A percentile compares a stretch with the other conserved stretches of the same genome.
Conservation (phyloP, 2,113 vertebrate genomes). For the Cyrtonyx montezumae region DNA sequence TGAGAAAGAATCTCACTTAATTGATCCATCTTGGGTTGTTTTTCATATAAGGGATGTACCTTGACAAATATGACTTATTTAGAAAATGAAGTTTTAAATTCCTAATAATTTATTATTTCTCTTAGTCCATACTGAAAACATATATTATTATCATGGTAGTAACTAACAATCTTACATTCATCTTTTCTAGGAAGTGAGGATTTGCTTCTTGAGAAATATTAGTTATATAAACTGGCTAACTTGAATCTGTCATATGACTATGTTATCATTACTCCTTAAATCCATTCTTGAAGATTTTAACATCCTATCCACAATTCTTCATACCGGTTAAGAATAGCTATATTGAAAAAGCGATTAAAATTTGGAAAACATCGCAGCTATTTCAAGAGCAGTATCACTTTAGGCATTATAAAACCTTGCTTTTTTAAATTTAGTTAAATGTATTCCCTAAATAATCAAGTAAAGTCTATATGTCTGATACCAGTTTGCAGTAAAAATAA, state of each 20-base stretch:
- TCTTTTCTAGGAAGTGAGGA: neutral
- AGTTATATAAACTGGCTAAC: neutral
- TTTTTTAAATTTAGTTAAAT: conserved; percentile 37
- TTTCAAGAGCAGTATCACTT: conserved; percentile 7
- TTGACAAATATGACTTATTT: neutral
- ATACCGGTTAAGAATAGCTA: neutral
- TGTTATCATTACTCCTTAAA: neutral
- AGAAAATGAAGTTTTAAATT: neutral
- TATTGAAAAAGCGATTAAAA: neutral
- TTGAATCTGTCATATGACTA: neutral
- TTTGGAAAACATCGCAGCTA: neutral
- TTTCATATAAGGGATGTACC: neutral
- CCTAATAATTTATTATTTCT: neutral
- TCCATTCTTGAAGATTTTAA: neutral
- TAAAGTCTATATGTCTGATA: conserved; percentile 58
- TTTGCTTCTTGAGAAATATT: neutral
- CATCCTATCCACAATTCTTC: neutral
- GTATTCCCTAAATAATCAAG: conserved; percentile 22
- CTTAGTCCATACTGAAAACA: neutral
- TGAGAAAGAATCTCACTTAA: neutral
- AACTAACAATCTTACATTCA: neutral
- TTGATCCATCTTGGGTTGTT: neutral
- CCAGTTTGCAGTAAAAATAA: conserved; percentile 62
- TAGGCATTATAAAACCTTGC: neutral
- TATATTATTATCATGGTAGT: neutral